These are phyloP conservation scores for Sylvicola cinctus DNA, from an alignment of 2,888 invertebrate genomes.

Conservation along the genomic window DNA sequence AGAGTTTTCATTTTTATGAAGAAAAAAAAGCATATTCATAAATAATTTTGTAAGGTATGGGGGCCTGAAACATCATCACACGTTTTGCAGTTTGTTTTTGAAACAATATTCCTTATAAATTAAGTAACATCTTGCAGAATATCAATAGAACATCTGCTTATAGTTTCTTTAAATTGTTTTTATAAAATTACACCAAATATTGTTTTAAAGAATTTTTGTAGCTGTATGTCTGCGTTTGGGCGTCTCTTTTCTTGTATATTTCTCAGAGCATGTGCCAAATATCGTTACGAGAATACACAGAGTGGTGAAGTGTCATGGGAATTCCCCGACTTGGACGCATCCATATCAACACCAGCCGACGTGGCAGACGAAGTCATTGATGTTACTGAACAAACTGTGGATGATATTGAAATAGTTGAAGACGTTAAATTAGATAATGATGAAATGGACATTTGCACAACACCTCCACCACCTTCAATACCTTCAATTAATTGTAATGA, in stretches of 20 bases:
- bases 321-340: constrained; percentile 25
- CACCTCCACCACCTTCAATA: constrained; percentile 26
- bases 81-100: too few species aligned
- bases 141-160: too few species aligned
- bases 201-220: constrained; percentile 3
- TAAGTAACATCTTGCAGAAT: too few species aligned
- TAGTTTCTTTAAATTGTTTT: constrained; percentile 10
- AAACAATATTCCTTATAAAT: too few species aligned
- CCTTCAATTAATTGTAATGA: constrained; percentile 12
- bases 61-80: too few species aligned
- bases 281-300: constrained; percentile 39
- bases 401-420: background rate
- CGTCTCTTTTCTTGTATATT: constrained; percentile 14
- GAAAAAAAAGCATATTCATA: too few species aligned
- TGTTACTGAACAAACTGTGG: too few species aligned
- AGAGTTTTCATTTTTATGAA: too few species aligned
- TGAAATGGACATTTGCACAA: constrained; percentile 38
- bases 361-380: background rate
- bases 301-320: constrained; percentile 43
- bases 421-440: constrained; percentile 21
- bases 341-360: background rate
- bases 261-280: constrained; percentile 40
- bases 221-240: constrained; percentile 10
- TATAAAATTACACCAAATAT: constrained; percentile 4
- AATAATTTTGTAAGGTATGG: too few species aligned